phyloP scores from a whole-genome alignment of 2,888 invertebrate species.

The Aphodius sticticus region DNA sequence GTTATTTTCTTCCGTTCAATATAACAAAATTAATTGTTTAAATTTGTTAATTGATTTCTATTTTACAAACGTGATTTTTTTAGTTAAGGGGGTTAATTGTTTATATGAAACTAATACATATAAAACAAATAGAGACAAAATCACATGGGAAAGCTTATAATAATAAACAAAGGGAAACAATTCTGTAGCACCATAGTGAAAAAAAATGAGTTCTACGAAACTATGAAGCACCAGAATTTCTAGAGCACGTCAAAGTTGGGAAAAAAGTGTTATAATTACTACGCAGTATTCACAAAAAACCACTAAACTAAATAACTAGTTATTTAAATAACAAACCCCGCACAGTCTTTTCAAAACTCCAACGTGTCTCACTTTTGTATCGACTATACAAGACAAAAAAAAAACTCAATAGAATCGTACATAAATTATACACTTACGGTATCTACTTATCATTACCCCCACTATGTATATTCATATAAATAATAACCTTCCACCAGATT shows the following conservation, averaged over 20 bases:
- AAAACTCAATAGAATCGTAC: not conserved
- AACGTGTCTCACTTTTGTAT: conserved; percentile 52
- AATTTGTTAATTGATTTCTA: not conserved
- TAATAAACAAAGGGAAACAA: conserved; percentile 36
- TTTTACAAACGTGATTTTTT: not conserved
- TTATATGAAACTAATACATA: no score
- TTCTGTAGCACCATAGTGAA: conserved; percentile 59
- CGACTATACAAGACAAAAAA: conserved; percentile 36
- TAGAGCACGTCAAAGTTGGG: conserved; percentile 58
- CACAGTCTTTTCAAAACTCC: conserved; percentile 52
- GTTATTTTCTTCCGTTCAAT: not conserved
- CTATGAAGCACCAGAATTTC: conserved; percentile 59
- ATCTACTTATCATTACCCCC: conserved; percentile 32
- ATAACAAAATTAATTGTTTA: not conserved
- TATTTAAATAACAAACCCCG: conserved; percentile 27
- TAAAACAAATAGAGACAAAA: not conserved
- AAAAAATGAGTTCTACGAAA: conserved; percentile 37
- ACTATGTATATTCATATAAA: conserved; percentile 30
- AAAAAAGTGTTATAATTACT: conserved; percentile 41
- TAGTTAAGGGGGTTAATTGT: not conserved
- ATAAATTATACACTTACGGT: conserved; percentile 5
- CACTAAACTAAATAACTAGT: conserved; percentile 32
- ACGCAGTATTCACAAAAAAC: conserved; percentile 13
- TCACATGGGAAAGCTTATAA: conserved; percentile 4
- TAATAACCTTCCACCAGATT: conserved; percentile 77